These are phyloP conservation scores for Hiodon alosoides DNA, from an alignment of 2,113 vertebrate species.

Conservation along the genomic window DNA sequence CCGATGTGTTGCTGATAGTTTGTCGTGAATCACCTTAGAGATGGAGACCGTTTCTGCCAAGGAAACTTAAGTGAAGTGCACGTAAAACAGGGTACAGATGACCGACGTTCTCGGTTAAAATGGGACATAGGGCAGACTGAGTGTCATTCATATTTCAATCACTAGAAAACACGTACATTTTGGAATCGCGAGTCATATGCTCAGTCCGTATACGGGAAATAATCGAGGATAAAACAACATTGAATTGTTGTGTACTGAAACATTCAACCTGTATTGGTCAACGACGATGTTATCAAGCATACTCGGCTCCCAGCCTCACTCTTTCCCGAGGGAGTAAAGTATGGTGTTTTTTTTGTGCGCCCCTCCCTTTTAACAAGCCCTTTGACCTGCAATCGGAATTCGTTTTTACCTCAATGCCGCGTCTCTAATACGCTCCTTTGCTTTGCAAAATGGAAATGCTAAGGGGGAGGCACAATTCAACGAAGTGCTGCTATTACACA, in stretches of 20 bases:
- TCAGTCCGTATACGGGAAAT: no score
- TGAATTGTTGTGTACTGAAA: background rate
- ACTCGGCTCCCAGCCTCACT: background rate
- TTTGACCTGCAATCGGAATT: constrained; percentile 12
- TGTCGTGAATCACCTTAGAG: background rate
- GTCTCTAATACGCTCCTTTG: background rate
- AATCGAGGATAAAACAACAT: no score
- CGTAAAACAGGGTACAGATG: background rate
- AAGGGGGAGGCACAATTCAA: constrained; percentile 2
- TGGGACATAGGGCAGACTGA: background rate
- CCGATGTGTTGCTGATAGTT: background rate
- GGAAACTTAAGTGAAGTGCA: constrained; percentile 2
- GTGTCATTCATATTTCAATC: background rate
- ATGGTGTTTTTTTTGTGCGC: constrained; percentile 9
- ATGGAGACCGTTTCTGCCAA: background rate
- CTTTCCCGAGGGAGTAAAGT: background rate
- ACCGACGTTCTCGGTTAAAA: background rate
- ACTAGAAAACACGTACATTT: constrained; percentile 5
- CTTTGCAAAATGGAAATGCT: background rate
- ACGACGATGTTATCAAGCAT: background rate
- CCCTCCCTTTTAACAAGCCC: background rate
- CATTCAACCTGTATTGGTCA: background rate
- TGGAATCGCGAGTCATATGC: background rate
- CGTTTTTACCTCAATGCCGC: background rate
- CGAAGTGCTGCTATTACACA: constrained; percentile 12